Evolutionary conservation across 2,797 vertebrate species (phyloP).

Genomic region (Echeneis naucrates): DNA sequence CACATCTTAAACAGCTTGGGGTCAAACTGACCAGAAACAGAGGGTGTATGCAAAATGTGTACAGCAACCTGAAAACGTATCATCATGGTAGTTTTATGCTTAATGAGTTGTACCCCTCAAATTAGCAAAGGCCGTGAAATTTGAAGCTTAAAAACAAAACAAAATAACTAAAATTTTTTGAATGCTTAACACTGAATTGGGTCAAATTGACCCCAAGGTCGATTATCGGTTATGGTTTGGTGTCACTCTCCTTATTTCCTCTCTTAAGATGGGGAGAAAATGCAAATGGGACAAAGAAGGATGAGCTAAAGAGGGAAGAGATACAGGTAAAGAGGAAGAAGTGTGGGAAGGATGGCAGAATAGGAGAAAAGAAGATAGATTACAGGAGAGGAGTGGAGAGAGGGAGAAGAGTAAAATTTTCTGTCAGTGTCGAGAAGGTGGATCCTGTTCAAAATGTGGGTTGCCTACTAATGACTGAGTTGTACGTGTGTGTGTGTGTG

Average conservation of each 20-base stretch:
- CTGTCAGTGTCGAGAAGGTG: constrained; percentile 46
- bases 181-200: too few relatives aligned
- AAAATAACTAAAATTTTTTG: too few relatives aligned
- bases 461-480: constrained; percentile 64
- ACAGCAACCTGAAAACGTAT: too few relatives aligned
- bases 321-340: not conserved
- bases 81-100: too few relatives aligned
- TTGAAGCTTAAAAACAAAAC: too few relatives aligned
- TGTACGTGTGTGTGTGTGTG: constrained; percentile 26
- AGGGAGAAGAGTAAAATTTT: constrained; percentile 37
- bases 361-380: constrained; percentile 43
- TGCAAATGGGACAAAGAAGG: not conserved
- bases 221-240: not conserved
- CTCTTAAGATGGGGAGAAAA: not conserved
- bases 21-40: too few relatives aligned
- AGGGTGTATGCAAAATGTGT: too few relatives aligned
- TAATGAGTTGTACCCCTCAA: too few relatives aligned
- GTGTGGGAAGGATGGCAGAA: constrained; percentile 1
- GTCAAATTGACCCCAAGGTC: too few relatives aligned
- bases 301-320: not conserved
- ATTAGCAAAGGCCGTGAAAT: too few relatives aligned
- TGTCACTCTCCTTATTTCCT: constrained; percentile 6
- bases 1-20: too few relatives aligned
- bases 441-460: constrained; percentile 57
- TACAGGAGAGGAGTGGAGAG: constrained; percentile 22